Evolutionary conservation across 30 jellyfish, hydroid and myxozoan species (phyloP), one percentile per base, ranked within the genome.

Genomic region (Aurelia sp.): DNA sequence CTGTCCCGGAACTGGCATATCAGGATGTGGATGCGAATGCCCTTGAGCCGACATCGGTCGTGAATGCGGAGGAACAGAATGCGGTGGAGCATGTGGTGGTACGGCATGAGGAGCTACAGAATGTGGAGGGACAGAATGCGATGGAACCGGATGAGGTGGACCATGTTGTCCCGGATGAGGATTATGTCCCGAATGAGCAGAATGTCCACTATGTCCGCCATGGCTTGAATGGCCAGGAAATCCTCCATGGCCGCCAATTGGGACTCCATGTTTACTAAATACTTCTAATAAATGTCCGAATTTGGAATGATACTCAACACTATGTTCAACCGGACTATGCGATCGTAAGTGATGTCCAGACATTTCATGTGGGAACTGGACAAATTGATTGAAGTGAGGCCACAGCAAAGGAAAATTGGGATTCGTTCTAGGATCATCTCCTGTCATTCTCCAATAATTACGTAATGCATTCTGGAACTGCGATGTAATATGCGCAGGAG

Each of bases 401-500:
- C 90, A 89, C 44, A 89, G 44, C 47, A 72, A 68, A 40, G 97
- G 90, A 38, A 89, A 74, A 59, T 89, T 90, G 52, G 97, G 88
- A 73, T 65, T 71, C 30, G 83, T 51, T 41, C 90, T 81, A 1
- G 88, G 97, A 20, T 89, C 97, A 19, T 80, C 88, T 17, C 91
- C 96, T 9, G 81, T 78, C 75, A 55, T 78, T 67, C 86, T 85
- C 86, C 90, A 63, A 78, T 60, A 82, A 57, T 66, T 67, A 8
- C 97, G 91, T 48, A 82, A 30, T 10, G 92, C 92, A 31, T 88
- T 78, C 53, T 93, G 98, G 72, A 50, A 93, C 50, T 83, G 91
- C 41, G 99, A 95, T 18, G 99, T 95, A 31, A 95, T 90, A 58
- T 95, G 99, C 59, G 99, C 99, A 19, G 98, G 98, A 55, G 97